A percentile compares a stretch with the other conserved stretches of the same genome.
Evolutionary conservation across 2,888 invertebrate species (phyloP).

Genomic region (Rotaria macrura): DNA sequence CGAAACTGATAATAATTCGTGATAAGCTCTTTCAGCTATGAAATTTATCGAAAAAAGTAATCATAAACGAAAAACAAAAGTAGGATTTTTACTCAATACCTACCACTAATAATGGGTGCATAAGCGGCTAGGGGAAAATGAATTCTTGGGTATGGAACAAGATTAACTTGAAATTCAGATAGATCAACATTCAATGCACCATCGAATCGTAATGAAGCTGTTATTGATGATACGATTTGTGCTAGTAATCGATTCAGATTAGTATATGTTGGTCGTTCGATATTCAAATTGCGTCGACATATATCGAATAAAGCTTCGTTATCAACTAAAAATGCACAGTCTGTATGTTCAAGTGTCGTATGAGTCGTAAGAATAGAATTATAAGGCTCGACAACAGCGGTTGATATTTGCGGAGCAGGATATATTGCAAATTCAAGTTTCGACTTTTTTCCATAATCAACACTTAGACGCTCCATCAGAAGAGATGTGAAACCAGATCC

Average conservation of each 20-base stretch:
- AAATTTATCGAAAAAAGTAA: conserved; percentile 41
- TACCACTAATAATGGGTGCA: conserved; percentile 30
- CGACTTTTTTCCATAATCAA: conserved; percentile 55
- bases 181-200: conserved; percentile 34
- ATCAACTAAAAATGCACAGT: conserved; percentile 61
- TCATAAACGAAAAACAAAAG: neutral
- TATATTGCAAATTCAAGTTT: conserved; percentile 46
- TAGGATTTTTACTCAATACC: neutral
- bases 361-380: conserved; percentile 71
- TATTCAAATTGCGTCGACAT: conserved; percentile 69
- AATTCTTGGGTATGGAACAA: conserved; percentile 34
- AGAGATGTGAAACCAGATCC: conserved; percentile 45
- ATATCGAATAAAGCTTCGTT: conserved; percentile 46
- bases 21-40: conserved; percentile 79
- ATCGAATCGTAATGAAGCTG: conserved; percentile 33
- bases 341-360: conserved; percentile 80
- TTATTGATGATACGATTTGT: conserved; percentile 33
- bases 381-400: conserved; percentile 54
- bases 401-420: conserved; percentile 42
- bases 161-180: conserved; percentile 34
- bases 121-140: conserved; percentile 34
- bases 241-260: conserved; percentile 77
- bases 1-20: conserved; percentile 61
- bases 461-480: conserved; percentile 58
- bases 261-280: conserved; percentile 72